Evolutionary conservation across 2,888 invertebrate genomes (phyloP).

Genomic region (Polydesmus complanatus): DNA sequence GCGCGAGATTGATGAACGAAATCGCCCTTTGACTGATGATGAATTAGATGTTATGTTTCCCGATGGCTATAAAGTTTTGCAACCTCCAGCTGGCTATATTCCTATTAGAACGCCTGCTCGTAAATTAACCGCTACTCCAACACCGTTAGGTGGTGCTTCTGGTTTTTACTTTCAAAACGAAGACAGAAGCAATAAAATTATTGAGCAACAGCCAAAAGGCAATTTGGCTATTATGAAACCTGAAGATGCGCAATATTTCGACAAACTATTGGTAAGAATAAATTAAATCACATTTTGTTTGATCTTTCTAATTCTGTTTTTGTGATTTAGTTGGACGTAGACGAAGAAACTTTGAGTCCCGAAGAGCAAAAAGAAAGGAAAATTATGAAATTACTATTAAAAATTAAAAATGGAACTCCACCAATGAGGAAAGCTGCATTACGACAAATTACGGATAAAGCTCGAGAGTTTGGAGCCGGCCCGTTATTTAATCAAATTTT

Average conservation of each 20-base stretch:
- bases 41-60: constrained; percentile 96
- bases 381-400: constrained; percentile 94
- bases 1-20: constrained; percentile 95
- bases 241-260: constrained; percentile 99
- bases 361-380: constrained; percentile 97
- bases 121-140: constrained; percentile 94
- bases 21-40: constrained; percentile 89
- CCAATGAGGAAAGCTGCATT: constrained; percentile 98
- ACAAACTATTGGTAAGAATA: constrained; percentile 62
- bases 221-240: constrained; percentile 99
- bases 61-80: constrained; percentile 90
- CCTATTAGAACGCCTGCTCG: constrained; percentile 95
- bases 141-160: constrained; percentile 72
- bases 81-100: constrained; percentile 88
- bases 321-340: constrained; percentile 59
- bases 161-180: constrained; percentile 88
- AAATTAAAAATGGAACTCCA: constrained; percentile 99
- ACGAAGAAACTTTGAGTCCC: constrained; percentile 85
- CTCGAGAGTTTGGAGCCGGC: constrained; percentile 94
- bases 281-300: constrained; percentile 2
- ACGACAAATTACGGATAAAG: constrained; percentile 96
- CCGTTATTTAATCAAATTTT: constrained; percentile 98
- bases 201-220: constrained; percentile 94
- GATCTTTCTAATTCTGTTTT: background rate
- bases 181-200: constrained; percentile 69